These are phyloP conservation scores for Rhagium mordax DNA, from an alignment of 2,888 invertebrate genomes.

Conservation along the genomic window DNA sequence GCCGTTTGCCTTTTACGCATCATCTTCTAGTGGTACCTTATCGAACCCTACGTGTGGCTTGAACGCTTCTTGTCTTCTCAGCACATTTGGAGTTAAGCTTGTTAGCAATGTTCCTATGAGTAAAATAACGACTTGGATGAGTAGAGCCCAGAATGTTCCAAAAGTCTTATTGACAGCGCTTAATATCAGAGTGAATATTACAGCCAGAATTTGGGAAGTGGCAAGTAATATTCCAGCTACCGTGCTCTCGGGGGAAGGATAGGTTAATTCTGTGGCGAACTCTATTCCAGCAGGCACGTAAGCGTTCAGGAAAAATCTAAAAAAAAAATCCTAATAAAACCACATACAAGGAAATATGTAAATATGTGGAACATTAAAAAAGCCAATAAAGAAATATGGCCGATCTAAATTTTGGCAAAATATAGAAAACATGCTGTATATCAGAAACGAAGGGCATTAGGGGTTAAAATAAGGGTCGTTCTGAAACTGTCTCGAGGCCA, in stretches of 20 bases:
- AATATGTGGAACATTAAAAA: too few relatives aligned
- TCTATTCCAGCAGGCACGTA: slow-evolving; percentile 60
- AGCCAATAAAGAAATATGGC: too few relatives aligned
- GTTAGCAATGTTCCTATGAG: slow-evolving; percentile 54
- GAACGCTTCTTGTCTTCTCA: slow-evolving; percentile 57
- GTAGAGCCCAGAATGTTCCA: slow-evolving; percentile 57
- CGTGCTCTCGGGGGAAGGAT: slow-evolving; percentile 59
- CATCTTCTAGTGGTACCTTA: slow-evolving; percentile 12
- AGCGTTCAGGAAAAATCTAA: slow-evolving; percentile 58
- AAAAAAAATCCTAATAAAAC: slow-evolving; percentile 33
- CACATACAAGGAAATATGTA: too few relatives aligned
- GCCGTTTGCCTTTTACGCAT: background rate
- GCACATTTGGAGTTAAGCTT: slow-evolving; percentile 53
- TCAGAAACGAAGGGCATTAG: too few relatives aligned
- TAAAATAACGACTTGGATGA: slow-evolving; percentile 50
- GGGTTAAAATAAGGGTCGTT: too few relatives aligned
- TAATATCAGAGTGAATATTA: slow-evolving; percentile 50
- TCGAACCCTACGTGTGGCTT: slow-evolving; percentile 40
- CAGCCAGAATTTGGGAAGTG: slow-evolving; percentile 55
- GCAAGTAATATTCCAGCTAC: slow-evolving; percentile 58
- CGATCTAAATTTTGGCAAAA: too few relatives aligned
- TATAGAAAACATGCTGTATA: too few relatives aligned
- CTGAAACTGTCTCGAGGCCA: too few relatives aligned
- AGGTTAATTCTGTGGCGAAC: slow-evolving; percentile 60
- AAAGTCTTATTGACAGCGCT: slow-evolving; percentile 45